These are phyloP conservation scores for Enteromius trimaculatus DNA, from an alignment of 2,797 vertebrate species.

Conservation along the genomic window DNA sequence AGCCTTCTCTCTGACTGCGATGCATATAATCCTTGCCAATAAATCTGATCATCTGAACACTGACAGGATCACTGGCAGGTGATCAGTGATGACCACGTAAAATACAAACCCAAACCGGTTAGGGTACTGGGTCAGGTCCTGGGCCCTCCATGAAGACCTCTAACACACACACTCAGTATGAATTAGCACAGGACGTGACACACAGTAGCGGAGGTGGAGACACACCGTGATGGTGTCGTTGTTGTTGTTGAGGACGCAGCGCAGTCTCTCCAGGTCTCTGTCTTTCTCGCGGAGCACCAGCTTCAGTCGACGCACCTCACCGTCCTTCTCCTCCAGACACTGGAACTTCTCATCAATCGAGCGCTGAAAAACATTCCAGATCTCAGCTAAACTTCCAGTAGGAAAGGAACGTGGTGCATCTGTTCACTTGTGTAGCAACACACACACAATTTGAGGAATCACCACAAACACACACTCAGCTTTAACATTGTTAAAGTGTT, in stretches of 20 bases:
- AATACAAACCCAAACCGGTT: too few species aligned
- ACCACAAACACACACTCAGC: background rate
- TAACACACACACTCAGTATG: too few species aligned
- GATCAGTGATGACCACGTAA: too few species aligned
- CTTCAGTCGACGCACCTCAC: conserved; percentile 85
- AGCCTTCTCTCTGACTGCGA: too few species aligned
- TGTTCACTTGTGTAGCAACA: background rate
- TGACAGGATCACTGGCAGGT: too few species aligned
- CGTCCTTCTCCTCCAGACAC: conserved; percentile 89
- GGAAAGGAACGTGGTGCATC: background rate
- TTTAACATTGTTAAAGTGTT: background rate
- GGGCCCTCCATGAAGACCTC: too few species aligned
- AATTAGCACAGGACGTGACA: too few species aligned
- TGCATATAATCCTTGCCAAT: too few species aligned
- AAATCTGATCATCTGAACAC: too few species aligned
- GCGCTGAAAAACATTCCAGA: conserved; percentile 70
- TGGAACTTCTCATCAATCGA: conserved; percentile 92
- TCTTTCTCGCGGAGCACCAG: conserved; percentile 85
- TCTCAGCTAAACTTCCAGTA: background rate
- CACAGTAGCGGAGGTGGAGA: background rate
- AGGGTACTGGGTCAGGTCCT: too few species aligned
- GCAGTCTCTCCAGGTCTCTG: conserved; percentile 87
- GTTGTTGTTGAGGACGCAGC: conserved; percentile 84
- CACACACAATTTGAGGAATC: too few species aligned
- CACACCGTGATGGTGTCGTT: conserved; percentile 91